Evolutionary conservation across 2,888 invertebrate species (phyloP).

Genomic region (Ichneumoninae sp.): DNA sequence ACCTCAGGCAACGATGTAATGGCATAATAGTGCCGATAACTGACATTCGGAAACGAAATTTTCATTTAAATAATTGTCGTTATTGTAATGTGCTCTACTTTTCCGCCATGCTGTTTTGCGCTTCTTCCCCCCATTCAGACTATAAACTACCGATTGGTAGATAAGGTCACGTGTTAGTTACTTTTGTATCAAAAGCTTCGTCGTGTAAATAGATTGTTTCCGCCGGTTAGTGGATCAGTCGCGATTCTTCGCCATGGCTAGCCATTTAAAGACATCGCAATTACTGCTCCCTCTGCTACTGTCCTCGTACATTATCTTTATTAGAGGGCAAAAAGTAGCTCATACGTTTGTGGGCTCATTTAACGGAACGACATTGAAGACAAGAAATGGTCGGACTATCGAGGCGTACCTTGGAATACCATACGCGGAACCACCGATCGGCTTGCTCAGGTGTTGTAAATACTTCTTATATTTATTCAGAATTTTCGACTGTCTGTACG

Average conservation of each 20-base stretch:
- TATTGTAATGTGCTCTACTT: not conserved
- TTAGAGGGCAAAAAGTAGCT: not conserved
- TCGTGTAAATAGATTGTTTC: not conserved
- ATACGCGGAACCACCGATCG: conserved; percentile 63
- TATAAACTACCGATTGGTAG: not conserved
- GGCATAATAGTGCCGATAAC: not conserved
- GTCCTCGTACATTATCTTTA: not conserved
- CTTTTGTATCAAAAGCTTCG: not conserved
- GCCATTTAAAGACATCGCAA: not conserved
- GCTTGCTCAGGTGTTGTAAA: conserved; percentile 46
- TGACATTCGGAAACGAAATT: not conserved
- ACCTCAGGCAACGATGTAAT: not conserved
- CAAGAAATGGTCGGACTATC: conserved; percentile 50
- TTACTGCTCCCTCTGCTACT: not conserved
- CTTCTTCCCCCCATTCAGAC: too few relatives aligned
- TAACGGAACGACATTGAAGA: conserved; percentile 19
- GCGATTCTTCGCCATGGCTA: not conserved
- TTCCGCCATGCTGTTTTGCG: too few relatives aligned
- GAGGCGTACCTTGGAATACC: conserved; percentile 63
- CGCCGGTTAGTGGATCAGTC: not conserved
- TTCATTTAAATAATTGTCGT: not conserved
- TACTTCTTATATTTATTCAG: not conserved
- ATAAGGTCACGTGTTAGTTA: not conserved
- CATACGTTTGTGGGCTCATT: not conserved
- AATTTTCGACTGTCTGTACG: not conserved